These are phyloP conservation scores for Anastatus disparis DNA, from an alignment of 1,140 invertebrate genomes.

Conservation along the genomic window DNA sequence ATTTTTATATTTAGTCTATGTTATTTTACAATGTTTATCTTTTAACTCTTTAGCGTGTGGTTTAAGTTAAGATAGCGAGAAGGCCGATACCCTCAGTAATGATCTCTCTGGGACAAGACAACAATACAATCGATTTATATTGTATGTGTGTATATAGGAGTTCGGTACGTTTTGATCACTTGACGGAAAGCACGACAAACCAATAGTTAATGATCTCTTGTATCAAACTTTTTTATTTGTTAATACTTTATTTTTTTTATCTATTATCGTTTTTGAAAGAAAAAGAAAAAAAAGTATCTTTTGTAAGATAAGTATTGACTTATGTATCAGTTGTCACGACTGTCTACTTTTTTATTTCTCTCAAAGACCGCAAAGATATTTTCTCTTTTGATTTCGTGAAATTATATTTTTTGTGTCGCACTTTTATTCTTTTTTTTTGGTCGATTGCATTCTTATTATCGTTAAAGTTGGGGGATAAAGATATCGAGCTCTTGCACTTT, in stretches of 20 bases:
- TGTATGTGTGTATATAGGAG: no score
- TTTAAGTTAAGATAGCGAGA: conserved; percentile 49
- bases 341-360: not conserved
- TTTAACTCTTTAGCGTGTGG: conserved; percentile 22
- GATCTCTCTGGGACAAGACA: conserved; percentile 67
- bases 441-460: no score
- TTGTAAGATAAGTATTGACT: not conserved
- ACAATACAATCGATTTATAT: conserved; percentile 67
- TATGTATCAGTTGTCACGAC: not conserved
- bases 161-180: no score
- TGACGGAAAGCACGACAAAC: no score
- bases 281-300: no score
- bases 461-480: no score
- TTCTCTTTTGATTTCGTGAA: not conserved
- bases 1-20: no score
- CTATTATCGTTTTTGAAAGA: not conserved
- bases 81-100: conserved; percentile 64
- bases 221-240: not conserved
- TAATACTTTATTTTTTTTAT: not conserved
- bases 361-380: no score
- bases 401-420: not conserved
- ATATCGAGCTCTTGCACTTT: no score
- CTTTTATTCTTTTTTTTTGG: no score
- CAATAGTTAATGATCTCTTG: no score
- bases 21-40: no score